These are phyloP conservation scores for Drosophila punjabiensis DNA, from an alignment of 1,140 invertebrate genomes.

Conservation along the genomic window DNA sequence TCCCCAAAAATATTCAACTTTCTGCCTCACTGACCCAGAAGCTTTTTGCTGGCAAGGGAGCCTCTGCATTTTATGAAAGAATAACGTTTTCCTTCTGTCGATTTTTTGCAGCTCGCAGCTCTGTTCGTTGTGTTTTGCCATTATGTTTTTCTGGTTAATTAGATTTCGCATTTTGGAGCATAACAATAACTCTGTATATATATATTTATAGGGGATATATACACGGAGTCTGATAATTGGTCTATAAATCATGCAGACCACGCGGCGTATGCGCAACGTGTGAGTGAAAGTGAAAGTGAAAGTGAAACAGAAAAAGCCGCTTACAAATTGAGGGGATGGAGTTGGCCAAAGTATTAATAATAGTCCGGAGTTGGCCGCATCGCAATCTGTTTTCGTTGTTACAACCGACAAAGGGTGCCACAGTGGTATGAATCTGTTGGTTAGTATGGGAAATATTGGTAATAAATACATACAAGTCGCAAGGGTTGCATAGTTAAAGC, in stretches of 20 bases:
- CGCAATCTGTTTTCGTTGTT: slow-evolving; percentile 42
- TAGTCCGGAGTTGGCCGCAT: slow-evolving; percentile 32
- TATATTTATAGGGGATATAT: background rate
- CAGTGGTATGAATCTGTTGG: background rate
- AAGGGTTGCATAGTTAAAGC: background rate
- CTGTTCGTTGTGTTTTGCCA: slow-evolving; percentile 2
- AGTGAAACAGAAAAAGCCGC: slow-evolving; percentile 14
- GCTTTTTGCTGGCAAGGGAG: background rate
- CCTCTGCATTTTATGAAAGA: slow-evolving; percentile 17
- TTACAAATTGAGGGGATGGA: slow-evolving; percentile 26
- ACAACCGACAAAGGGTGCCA: slow-evolving; percentile 6
- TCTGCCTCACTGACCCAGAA: slow-evolving; percentile 21
- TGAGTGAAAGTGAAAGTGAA: slow-evolving; percentile 25
- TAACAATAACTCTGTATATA: slow-evolving; percentile 22
- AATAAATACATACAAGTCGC: too few relatives aligned
- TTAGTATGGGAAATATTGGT: background rate
- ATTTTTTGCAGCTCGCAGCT: background rate
- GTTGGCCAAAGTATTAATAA: slow-evolving; percentile 40
- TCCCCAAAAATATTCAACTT: slow-evolving; percentile 23
- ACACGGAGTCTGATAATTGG: slow-evolving; percentile 23
- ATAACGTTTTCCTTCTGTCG: slow-evolving; percentile 18
- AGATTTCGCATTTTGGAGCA: slow-evolving; percentile 33
- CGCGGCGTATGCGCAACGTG: slow-evolving; percentile 42
- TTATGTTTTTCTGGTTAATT: slow-evolving; percentile 48
- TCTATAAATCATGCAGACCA: slow-evolving; percentile 33